Percentiles rank a stretch among this genome's conserved stretches.
These are phyloP conservation scores for Phrynosoma blainvillii DNA, from an alignment of 2,113 vertebrate genomes.

Conservation along the genomic window DNA sequence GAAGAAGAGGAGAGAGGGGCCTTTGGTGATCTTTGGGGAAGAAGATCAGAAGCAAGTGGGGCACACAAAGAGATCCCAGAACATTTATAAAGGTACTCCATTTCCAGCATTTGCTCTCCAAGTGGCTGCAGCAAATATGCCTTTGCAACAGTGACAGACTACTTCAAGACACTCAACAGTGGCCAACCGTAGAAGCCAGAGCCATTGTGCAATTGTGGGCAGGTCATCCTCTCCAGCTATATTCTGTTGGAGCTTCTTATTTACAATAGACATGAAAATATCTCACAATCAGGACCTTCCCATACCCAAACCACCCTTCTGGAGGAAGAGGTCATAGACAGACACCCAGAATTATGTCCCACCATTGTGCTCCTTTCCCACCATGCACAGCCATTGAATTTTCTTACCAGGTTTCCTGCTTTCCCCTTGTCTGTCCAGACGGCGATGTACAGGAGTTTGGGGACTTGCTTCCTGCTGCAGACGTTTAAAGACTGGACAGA, in stretches of 20 bases:
- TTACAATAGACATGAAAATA: not conserved
- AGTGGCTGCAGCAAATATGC: no score
- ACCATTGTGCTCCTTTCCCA: not conserved
- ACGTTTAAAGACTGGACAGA: conserved; percentile 51
- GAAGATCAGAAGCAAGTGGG: no score
- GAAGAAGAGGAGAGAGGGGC: not conserved
- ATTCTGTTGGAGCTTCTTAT: not conserved
- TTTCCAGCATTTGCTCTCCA: not conserved
- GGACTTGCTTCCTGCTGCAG: conserved; percentile 48
- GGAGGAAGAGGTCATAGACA: no score
- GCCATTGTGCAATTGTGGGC: no score
- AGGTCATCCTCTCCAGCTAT: not conserved
- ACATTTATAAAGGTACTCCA: not conserved
- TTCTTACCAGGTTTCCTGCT: conserved; percentile 60
- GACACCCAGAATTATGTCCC: fast-evolving
- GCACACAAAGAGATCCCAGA: no score
- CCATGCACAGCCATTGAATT: not conserved
- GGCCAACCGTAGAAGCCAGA: not conserved
- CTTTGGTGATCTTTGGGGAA: not conserved
- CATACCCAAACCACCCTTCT: no score
- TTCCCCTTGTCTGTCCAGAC: not conserved
- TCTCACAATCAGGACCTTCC: no score
- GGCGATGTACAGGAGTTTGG: conserved; percentile 40
- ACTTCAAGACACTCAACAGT: not conserved
- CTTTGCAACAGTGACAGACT: no score